Evolutionary conservation across 35 echinoderm and acorn worm genomes (phyloP).

Genomic region (Lytechinus variegatus): DNA sequence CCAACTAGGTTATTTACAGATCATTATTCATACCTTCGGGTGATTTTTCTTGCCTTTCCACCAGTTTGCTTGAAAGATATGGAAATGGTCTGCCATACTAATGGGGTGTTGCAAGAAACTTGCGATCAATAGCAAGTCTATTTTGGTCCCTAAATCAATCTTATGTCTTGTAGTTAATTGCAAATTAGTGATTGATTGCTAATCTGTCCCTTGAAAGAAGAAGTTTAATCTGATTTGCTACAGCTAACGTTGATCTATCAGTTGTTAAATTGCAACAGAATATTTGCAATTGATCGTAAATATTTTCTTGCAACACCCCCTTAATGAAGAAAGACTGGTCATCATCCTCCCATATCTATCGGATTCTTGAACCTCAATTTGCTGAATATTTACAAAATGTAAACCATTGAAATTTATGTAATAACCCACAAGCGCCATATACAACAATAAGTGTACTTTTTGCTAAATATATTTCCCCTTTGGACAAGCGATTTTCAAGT

Average conservation of each 20-base stretch:
- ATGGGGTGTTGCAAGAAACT: too few species aligned
- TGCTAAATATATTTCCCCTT: not conserved
- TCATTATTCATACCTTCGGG: constrained; percentile 4
- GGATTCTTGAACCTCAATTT: not conserved
- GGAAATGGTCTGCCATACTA: not conserved
- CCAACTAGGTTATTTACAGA: not conserved
- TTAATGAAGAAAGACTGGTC: not conserved
- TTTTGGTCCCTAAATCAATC: too few species aligned
- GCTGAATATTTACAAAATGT: not conserved
- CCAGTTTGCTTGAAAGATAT: not conserved
- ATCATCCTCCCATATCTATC: not conserved
- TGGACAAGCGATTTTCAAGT: not conserved
- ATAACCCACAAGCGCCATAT: not conserved
- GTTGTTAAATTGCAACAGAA: too few species aligned
- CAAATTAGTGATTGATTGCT: too few species aligned
- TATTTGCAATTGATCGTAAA: too few species aligned
- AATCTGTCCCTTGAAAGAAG: too few species aligned
- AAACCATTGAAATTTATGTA: not conserved
- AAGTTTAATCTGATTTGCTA: too few species aligned
- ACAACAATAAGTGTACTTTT: not conserved
- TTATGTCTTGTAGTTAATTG: too few species aligned
- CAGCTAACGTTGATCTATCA: too few species aligned
- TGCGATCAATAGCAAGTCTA: too few species aligned
- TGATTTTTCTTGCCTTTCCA: not conserved
- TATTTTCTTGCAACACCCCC: too few species aligned